Evolutionary conservation across 2,888 invertebrate genomes (phyloP).

Genomic region (Eulithis prunata): DNA sequence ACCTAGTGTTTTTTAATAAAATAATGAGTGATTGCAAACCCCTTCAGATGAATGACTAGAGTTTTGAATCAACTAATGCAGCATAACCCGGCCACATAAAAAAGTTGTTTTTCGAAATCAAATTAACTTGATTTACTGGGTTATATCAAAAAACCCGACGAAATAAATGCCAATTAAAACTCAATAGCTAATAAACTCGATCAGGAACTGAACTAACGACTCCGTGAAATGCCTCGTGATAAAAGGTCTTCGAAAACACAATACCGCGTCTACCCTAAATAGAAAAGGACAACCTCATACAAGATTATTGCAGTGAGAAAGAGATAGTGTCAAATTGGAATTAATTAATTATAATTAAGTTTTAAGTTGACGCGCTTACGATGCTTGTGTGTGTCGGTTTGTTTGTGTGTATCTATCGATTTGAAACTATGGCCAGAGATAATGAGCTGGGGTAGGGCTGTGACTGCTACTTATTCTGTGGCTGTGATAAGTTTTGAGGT

Average conservation of each 20-base stretch:
- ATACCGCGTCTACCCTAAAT: slow-evolving; percentile 75
- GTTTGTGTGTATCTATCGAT: slow-evolving; percentile 75
- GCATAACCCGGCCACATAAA: not conserved
- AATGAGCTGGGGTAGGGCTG: slow-evolving; percentile 77
- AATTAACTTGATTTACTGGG: slow-evolving; percentile 43
- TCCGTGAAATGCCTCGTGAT: slow-evolving; percentile 79
- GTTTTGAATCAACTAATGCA: slow-evolving; percentile 1
- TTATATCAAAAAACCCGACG: slow-evolving; percentile 44
- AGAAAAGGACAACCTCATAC: slow-evolving; percentile 71
- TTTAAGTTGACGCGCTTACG: slow-evolving; percentile 89
- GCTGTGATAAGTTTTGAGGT: slow-evolving; percentile 78
- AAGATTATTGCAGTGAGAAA: slow-evolving; percentile 74
- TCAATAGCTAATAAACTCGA: slow-evolving; percentile 79
- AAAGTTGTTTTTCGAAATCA: slow-evolving; percentile 29
- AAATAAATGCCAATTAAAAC: slow-evolving; percentile 78
- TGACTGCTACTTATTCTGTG: slow-evolving; percentile 44
- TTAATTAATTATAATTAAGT: slow-evolving; percentile 94
- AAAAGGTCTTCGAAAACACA: slow-evolving; percentile 84
- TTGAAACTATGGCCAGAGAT: slow-evolving; percentile 80
- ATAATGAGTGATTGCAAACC: not conserved
- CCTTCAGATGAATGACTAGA: slow-evolving; percentile 1
- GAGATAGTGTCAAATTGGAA: slow-evolving; percentile 86
- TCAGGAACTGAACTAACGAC: slow-evolving; percentile 79
- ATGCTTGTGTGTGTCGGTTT: slow-evolving; percentile 67
- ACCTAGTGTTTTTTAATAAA: not conserved